Base-by-base conservation (phyloP, 2,797 vertebrate genomes). In the Xenops minutus region DNA sequence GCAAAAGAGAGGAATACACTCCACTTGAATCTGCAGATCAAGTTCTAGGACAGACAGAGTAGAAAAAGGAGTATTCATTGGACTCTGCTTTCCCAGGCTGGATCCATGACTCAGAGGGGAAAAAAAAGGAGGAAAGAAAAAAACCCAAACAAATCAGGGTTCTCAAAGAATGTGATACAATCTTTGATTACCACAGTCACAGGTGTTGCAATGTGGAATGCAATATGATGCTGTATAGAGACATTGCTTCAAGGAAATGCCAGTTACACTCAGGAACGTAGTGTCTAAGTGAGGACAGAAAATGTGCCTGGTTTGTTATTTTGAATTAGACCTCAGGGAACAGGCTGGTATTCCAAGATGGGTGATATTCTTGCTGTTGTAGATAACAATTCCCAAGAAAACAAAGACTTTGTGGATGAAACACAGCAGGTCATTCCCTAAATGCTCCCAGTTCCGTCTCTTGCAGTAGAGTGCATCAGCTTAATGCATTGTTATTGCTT, bases 61-160 rank as follows among this genome's bases (percentile, higher is more conserved):
- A 58, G 34, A 51, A 76, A 69, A 63, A 80, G 2, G 11, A 63
- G 3, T 32, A 52, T 39, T 77, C 11, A 41, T 32, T 3, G 1
- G 7, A 2, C 7, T 4, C 16, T 46, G 7, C 10, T 92, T 49
- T 37, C 14, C 7, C 32, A 52, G 21, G 9, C 13, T 19, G 49
- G 21, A 54, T 16, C 23, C 1, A 1, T 32, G 26, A 59, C 29
- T 55, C 24, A 9, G 8, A 6, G 12, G 1, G 0, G 16, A 12
- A 12, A 30, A 52, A 5, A 29, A 12, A 8, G 44, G 32, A 2
- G 14, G 3, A 5, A 24, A 15, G 7, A 15, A 26, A 3, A 10
- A 11, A 6, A 12, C 13, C 14, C 21, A 46, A 72, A 30, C 7
- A 34, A 5, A 16, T 5, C 34, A 51, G 4, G 6, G 1, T 3